Evolutionary conservation across 1,140 invertebrate species (phyloP), one percentile per base, ranked within the genome.

Genomic region (Panagrolaimus sp.): DNA sequence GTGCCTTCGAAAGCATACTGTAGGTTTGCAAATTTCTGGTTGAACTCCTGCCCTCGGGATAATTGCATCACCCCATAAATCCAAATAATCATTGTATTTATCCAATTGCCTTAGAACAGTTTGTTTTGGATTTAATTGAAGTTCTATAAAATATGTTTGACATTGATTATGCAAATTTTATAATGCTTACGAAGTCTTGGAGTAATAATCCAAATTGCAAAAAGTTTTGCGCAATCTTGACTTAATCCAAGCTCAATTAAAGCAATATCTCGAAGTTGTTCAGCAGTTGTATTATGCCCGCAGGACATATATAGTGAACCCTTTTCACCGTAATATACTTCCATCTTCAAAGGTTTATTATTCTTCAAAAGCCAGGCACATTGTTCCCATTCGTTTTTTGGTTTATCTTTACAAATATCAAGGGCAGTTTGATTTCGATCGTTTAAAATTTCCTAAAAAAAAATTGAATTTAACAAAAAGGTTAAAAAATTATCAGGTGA

Each of bases 51-150:
- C 12, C 3, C 52, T 21, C 21, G 6, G 26, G 17, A 17, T 38
- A 55, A 63, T 21, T 32, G 66, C 21, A 43, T 68, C 64, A 21
- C 78, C 76, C 58, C 70, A 81, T 46, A 80, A 78, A 1, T 70
- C 73, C 47, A 81, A 58, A 28, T 76, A 74, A 47, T 75, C 62
- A 6, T 58, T 15, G 75, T 80, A 81, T 69, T 82, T 81, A 12
- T 80, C 71, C 68, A 82, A 44, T 43, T 81, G 76, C 9, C 68
- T 55, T 17, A 69, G 64, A 21, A 82, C 68, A 43, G 76, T 78
- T 28, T 78, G 71, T 32, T 78, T 73, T 15, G 73, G 73, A 70
- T 82, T 82, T 21, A 81, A 64, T 74, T 81, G 79, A 8, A 81
- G 69, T 48, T 69, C 79, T 81, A 55, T 43, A 81, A 68, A 68